Percentiles rank a stretch among this genome's conserved stretches.
These are phyloP conservation scores for Australoheros facetus DNA, from an alignment of 2,797 vertebrate genomes.

Conservation along the genomic window DNA sequence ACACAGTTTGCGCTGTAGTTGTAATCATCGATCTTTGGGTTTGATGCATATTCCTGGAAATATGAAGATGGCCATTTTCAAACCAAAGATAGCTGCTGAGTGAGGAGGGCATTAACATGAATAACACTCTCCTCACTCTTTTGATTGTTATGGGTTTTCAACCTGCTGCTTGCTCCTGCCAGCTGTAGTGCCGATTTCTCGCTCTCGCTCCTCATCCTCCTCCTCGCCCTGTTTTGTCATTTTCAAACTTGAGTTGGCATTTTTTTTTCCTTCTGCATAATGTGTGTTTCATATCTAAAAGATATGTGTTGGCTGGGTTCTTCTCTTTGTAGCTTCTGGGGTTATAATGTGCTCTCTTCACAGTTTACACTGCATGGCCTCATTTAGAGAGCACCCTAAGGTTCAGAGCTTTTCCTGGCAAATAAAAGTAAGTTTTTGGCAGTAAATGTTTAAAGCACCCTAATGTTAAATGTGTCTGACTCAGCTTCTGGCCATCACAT, in stretches of 20 bases:
- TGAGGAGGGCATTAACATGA: background rate
- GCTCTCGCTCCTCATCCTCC: background rate
- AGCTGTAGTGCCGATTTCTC: background rate
- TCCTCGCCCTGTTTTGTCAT: slow-evolving; percentile 23
- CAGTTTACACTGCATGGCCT: slow-evolving; percentile 21
- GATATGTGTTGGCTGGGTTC: slow-evolving; percentile 19
- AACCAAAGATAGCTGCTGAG: background rate
- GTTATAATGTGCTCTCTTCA: slow-evolving; percentile 23
- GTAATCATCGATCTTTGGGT: background rate
- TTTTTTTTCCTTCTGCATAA: slow-evolving; percentile 29
- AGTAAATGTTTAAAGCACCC: slow-evolving; percentile 16
- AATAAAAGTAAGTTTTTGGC: slow-evolving; percentile 25
- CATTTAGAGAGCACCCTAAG: slow-evolving; percentile 27
- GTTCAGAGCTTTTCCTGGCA: slow-evolving; percentile 32
- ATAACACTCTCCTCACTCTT: slow-evolving; percentile 1
- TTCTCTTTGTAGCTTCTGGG: slow-evolving; percentile 26
- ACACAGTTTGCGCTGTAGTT: background rate
- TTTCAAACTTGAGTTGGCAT: slow-evolving; percentile 28
- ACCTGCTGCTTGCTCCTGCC: background rate
- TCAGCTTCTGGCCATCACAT: slow-evolving; percentile 40
- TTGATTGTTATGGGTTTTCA: slow-evolving; percentile 8
- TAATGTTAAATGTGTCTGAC: slow-evolving; percentile 29
- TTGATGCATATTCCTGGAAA: background rate
- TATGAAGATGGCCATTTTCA: background rate
- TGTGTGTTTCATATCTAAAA: slow-evolving; percentile 30